Base-by-base conservation (phyloP, 2,888 invertebrate genomes). In the Cyclophora punctaria region DNA sequence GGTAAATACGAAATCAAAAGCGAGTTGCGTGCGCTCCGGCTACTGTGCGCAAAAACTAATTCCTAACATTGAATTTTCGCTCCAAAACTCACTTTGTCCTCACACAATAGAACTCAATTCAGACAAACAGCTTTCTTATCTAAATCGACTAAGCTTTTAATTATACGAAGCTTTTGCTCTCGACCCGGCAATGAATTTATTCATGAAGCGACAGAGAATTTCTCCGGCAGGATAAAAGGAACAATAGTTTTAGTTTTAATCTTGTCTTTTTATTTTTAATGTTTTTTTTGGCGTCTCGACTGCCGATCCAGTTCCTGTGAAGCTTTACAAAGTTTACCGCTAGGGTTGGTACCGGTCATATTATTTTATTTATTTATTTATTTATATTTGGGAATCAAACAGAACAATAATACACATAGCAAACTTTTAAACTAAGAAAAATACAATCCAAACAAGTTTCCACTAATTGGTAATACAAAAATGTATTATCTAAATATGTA, bases 161-260 rank as follows among this genome's bases (percentile, higher is more conserved):
- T 86, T 85, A 84, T 83, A 78, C 80, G 63, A 55, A 56, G 55
- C 63, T 69, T 72, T 71, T 69, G 72, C 70, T 63, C 70, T 63
- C 60, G 80, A 81, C 78, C 77, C 74, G 67, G 75, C 75, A 80
- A 84, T 86, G 85, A 85, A 87, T 87, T 83, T 80, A 87, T 86
- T 84, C 85, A 87, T 88, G 86, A 85, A 79, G 72, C 73, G 69
- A 64, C 68, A 60, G 65, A 62, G 79, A 80, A 83, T 75, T 81
- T 82, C 81, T 74, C 67, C 64, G 77, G 64, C 74, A 68, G 73
- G 73, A 71, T 76, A 76, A 83, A 80, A 83, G 77, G 85, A 83
- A 88, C 88, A 87, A 88, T 86, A 83, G 86, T 81, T 75, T 83
- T 80, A 80, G 80, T 78, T 83, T 85, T 83, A 84, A 84, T 83